A percentile compares a stretch with the other conserved stretches of the same genome.
Conservation (phyloP, 2,113 vertebrate species). For the Columba janthina region DNA sequence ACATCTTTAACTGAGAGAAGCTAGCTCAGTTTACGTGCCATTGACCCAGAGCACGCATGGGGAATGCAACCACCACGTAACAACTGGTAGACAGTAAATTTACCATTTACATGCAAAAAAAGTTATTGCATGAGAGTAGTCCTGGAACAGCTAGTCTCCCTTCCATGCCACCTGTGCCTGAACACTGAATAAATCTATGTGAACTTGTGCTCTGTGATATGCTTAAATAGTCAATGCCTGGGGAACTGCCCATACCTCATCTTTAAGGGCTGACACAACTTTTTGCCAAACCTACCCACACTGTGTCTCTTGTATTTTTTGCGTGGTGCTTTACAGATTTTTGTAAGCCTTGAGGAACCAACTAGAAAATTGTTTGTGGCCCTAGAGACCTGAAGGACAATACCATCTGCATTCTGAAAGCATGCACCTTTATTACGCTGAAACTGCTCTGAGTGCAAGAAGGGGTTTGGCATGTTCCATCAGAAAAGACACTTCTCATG, state of each 20-base stretch:
- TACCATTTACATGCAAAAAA: background rate
- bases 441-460: no score
- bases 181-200: background rate
- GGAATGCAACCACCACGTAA: background rate
- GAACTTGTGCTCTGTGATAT: background rate
- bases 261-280: background rate
- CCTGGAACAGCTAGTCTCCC: background rate
- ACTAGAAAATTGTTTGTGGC: background rate
- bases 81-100: background rate
- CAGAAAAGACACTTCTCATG: background rate
- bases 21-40: fast-evolving
- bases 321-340: background rate
- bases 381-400: background rate
- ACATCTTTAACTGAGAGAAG: background rate
- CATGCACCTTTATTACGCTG: no score
- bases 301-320: background rate
- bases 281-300: background rate
- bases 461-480: background rate
- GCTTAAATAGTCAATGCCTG: background rate
- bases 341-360: background rate
- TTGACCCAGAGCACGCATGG: background rate
- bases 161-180: background rate
- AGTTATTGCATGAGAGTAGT: background rate
- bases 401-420: no score
- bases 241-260: background rate